A percentile compares a stretch with the other conserved stretches of the same genome.
Evolutionary conservation across 2,888 invertebrate species (phyloP).

Genomic region (Rotaria macrura): DNA sequence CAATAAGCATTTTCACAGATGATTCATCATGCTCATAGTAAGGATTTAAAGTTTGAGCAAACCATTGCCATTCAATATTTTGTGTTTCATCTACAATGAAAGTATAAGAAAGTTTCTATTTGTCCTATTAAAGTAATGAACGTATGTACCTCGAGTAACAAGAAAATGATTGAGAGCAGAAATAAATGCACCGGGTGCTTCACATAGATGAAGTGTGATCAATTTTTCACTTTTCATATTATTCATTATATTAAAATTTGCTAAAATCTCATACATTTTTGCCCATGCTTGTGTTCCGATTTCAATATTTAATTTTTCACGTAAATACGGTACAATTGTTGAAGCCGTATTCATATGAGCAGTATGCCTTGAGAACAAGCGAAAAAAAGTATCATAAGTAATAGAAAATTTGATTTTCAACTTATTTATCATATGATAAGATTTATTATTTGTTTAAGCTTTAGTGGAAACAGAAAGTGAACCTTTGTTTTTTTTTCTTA

Average conservation of each 20-base stretch:
- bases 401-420: no score
- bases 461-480: no score
- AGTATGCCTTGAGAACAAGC: not conserved
- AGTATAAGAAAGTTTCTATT: not conserved
- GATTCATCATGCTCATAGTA: constrained; percentile 75
- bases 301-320: constrained; percentile 13
- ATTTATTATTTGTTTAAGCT: no score
- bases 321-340: not conserved
- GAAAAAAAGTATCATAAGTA: not conserved
- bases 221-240: constrained; percentile 52
- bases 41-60: constrained; percentile 75
- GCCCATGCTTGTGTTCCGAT: constrained; percentile 16
- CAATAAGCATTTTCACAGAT: constrained; percentile 60
- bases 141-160: constrained; percentile 52
- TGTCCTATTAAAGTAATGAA: not conserved
- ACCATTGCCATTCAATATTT: constrained; percentile 57
- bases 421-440: no score
- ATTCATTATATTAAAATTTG: not conserved
- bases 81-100: not conserved
- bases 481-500: not conserved
- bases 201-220: constrained; percentile 69
- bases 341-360: not conserved
- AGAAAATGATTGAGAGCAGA: constrained; percentile 74
- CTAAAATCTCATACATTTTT: constrained; percentile 2
- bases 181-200: constrained; percentile 90